phyloP scores from a whole-genome alignment of 2,797 vertebrate genomes.

The Paratrypauchen microcephalus region DNA sequence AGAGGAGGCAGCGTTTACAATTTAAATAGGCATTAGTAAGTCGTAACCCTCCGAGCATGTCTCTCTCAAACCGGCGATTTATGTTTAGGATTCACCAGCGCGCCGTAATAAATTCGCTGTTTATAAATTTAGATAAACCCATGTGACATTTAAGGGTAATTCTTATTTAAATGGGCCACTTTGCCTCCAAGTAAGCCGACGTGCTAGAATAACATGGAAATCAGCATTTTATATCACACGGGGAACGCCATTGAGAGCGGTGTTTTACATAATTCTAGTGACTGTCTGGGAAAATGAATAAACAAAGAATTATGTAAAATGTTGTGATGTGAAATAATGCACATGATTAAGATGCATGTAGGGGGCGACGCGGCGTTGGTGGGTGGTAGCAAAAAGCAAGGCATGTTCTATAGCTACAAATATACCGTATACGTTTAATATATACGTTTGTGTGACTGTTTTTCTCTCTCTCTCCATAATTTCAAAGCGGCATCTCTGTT shows the following conservation, averaged over 20 bases:
- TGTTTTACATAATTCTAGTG: slow-evolving; percentile 75
- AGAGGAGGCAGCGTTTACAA: slow-evolving; percentile 55
- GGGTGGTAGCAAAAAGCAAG: slow-evolving; percentile 12
- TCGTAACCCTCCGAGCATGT: slow-evolving; percentile 62
- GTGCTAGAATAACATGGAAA: slow-evolving; percentile 70
- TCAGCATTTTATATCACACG: slow-evolving; percentile 60
- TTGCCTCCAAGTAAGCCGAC: slow-evolving; percentile 69
- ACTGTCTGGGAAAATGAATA: slow-evolving; percentile 74
- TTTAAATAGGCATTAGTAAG: slow-evolving; percentile 70
- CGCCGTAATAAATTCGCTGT: slow-evolving; percentile 65
- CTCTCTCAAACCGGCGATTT: slow-evolving; percentile 42
- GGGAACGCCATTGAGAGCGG: slow-evolving; percentile 56
- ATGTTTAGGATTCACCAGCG: slow-evolving; percentile 58
- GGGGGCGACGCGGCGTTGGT: slow-evolving; percentile 2
- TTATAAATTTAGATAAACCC: slow-evolving; percentile 72
- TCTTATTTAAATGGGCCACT: slow-evolving; percentile 71
- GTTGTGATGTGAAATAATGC: slow-evolving; percentile 69
- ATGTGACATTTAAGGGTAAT: slow-evolving; percentile 73
- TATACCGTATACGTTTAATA: slow-evolving; percentile 5
- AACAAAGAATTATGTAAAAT: slow-evolving; percentile 77
- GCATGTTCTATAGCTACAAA: slow-evolving; percentile 17
- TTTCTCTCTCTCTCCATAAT: slow-evolving; percentile 3
- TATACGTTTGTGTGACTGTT: not conserved
- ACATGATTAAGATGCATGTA: slow-evolving; percentile 51
- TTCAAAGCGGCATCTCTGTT: not conserved